Evolutionary conservation across 2,797 vertebrate genomes (phyloP), one percentile per base, ranked within the genome.

Genomic region (Dicrostonyx torquatus): DNA sequence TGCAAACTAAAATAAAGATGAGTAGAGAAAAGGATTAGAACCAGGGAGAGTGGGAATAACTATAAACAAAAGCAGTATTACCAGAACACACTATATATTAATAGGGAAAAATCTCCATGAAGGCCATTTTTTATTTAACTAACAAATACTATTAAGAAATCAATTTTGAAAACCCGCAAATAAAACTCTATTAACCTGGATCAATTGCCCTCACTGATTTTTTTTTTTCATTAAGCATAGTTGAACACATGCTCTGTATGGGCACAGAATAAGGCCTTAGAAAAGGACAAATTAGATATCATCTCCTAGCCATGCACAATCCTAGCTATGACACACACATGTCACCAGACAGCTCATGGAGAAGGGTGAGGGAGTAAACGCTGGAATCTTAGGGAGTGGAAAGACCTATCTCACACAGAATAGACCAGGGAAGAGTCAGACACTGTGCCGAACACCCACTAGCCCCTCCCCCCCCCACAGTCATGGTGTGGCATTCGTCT

Each of bases 381-480:
- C 18, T 14, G 31, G 31, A 64, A 45, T 15, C 58, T 87, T 24
- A 18, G 72, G 20, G 5, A 58, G 10, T 77, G 1, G 55, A 89
- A 11, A 20, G n/a, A 18, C 26, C 40, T 5, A 24, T 8, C 5
- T 10, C 9, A 18, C 13, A 12, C 13, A 62, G 34, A 14, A 5
- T 3, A 58, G 0, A 58, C 3, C 34, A 4, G 17, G 4, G 1
- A 3, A 15, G 5, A 2, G 0, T 14, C 12, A 10, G 7, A 14
- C 48, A 15, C 0, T 9, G 20, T 72, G 29, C 18, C 26, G 45
- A 72, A 45, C 15, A 5, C 7, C 13, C 5, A 40, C 15, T 15
- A 48, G 78, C 34, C 34, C 37, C 3, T 0, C 22, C 8, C 8
- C 1, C 58, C 58, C 11, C 37, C 12, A 64, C 2, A 4, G 20